Evolutionary conservation across 1,140 invertebrate species (phyloP).

Genomic region (Palaemon carinicauda): DNA sequence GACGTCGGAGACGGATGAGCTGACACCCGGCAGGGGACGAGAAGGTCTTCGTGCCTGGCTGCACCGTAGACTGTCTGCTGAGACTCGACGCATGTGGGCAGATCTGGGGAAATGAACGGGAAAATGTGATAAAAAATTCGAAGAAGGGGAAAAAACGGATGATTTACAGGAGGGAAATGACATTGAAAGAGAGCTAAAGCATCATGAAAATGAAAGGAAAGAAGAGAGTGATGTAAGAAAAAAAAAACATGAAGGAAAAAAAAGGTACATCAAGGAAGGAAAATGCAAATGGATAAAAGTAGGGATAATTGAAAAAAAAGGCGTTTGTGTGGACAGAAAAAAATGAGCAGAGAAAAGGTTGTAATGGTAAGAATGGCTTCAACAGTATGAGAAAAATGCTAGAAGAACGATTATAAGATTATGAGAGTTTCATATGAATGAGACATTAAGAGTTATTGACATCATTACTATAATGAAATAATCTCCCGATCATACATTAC

Average conservation of each 20-base stretch:
- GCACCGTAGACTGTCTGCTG: slow-evolving; percentile 32
- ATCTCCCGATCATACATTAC: too few relatives aligned
- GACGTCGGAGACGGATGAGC: slow-evolving; percentile 42
- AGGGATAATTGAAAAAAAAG: too few relatives aligned
- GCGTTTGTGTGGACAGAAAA: too few relatives aligned
- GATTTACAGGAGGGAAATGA: neutral
- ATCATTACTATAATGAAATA: too few relatives aligned
- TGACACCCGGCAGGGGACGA: slow-evolving; percentile 52
- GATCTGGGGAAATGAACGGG: neutral
- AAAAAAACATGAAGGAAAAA: neutral
- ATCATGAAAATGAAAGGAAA: neutral
- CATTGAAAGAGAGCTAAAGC: neutral
- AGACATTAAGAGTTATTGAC: too few relatives aligned
- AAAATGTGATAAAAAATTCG: neutral
- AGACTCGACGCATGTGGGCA: slow-evolving; percentile 1
- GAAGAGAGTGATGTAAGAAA: neutral
- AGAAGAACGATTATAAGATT: too few relatives aligned
- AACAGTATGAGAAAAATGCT: too few relatives aligned
- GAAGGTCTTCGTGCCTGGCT: slow-evolving; percentile 17
- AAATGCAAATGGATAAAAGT: neutral
- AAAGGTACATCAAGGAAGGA: neutral
- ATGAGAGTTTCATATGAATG: too few relatives aligned
- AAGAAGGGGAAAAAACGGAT: too few relatives aligned
- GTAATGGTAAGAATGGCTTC: too few relatives aligned
- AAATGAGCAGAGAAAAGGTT: too few relatives aligned